A percentile compares a stretch with the other conserved stretches of the same genome.
These are phyloP conservation scores for Brachionus paranguensis DNA, from an alignment of 1,140 invertebrate genomes.

Conservation along the genomic window DNA sequence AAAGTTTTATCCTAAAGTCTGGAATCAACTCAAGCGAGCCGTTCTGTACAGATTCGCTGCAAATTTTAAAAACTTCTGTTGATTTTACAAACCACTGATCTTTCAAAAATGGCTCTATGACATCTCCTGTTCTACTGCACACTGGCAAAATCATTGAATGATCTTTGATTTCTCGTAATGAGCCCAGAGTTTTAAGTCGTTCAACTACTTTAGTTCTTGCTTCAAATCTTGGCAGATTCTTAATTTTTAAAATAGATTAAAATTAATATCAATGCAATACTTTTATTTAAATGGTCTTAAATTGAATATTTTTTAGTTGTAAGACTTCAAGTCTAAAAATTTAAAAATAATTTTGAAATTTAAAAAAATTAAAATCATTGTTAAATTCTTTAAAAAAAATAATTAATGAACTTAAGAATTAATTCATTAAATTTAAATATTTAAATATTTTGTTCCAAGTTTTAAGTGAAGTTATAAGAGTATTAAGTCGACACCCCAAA, in stretches of 20 bases:
- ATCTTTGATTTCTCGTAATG: constrained; percentile 37
- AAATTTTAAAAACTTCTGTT: constrained; percentile 39
- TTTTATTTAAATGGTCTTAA: no score
- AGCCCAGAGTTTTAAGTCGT: background rate
- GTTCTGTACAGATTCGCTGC: constrained; percentile 42
- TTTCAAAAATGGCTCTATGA: constrained; percentile 45
- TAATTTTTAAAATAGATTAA: background rate
- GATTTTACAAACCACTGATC: constrained; percentile 45
- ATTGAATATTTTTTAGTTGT: no score
- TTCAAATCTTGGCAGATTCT: constrained; percentile 47
- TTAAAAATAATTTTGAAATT: no score
- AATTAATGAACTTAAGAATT: no score
- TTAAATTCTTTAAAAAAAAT: no score
- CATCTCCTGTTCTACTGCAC: constrained; percentile 43
- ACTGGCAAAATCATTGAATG: constrained; percentile 41
- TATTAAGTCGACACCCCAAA: no score
- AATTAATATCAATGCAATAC: background rate
- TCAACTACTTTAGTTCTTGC: constrained; percentile 41
- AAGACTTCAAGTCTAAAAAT: no score
- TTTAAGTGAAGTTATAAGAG: no score
- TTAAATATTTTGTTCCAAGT: no score
- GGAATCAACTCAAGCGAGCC: constrained; percentile 42
- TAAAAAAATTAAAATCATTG: no score
- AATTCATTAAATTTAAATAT: no score
- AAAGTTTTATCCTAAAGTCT: constrained; percentile 41